Evolutionary conservation across 2,888 invertebrate species (phyloP).

Genomic region (Malthinus flaveolus): DNA sequence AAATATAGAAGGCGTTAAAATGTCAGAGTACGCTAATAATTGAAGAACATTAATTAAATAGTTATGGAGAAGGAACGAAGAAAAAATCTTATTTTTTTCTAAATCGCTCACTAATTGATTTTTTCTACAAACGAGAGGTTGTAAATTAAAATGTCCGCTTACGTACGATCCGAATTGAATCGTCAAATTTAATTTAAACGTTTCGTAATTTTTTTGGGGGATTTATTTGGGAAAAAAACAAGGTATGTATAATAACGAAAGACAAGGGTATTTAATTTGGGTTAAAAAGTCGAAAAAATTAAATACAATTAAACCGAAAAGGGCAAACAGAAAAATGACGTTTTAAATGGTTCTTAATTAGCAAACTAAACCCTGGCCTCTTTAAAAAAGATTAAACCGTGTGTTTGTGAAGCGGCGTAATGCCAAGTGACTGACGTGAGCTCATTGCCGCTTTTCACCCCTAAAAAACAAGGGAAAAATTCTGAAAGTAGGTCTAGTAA

Average conservation of each 20-base stretch:
- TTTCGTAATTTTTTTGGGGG: constrained; percentile 6
- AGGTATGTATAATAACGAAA: constrained; percentile 17
- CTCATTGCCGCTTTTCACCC: constrained; percentile 39
- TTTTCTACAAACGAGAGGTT: background rate
- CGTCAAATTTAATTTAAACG: background rate
- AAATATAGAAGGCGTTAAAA: constrained; percentile 44
- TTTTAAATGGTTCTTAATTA: constrained; percentile 57
- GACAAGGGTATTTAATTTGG: constrained; percentile 33
- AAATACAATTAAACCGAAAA: constrained; percentile 44
- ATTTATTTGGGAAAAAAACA: background rate
- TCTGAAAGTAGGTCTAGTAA: constrained; percentile 30
- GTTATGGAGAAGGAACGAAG: constrained; percentile 22
- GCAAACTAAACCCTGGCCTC: constrained; percentile 55
- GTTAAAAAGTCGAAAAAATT: constrained; percentile 44
- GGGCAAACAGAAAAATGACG: constrained; percentile 54
- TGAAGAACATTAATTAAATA: constrained; percentile 34
- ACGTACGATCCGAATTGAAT: too few species aligned
- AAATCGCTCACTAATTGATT: background rate
- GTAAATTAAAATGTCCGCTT: background rate
- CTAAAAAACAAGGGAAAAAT: constrained; percentile 28
- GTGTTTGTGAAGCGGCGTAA: constrained; percentile 56
- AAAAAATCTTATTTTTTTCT: constrained; percentile 2
- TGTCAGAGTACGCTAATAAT: constrained; percentile 31
- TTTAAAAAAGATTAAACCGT: constrained; percentile 57
- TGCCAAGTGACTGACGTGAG: constrained; percentile 55